Percentiles rank a stretch among this genome's conserved stretches.
These are phyloP conservation scores for Meloidogyne exigua DNA, from an alignment of 1,140 invertebrate genomes.

Conservation along the genomic window DNA sequence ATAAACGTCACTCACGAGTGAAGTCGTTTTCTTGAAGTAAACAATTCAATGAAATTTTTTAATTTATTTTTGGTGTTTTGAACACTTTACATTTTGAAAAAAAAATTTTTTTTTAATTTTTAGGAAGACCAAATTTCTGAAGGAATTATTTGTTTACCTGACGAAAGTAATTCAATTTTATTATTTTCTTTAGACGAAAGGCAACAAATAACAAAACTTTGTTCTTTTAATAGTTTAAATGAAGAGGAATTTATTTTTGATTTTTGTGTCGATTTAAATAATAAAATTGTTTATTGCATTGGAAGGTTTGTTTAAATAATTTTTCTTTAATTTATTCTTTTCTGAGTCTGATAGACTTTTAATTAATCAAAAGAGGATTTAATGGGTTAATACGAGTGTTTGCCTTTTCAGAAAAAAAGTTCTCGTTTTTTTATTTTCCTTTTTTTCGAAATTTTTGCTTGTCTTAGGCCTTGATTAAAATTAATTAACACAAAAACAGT, in stretches of 20 bases:
- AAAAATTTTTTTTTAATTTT: background rate
- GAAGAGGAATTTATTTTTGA: background rate
- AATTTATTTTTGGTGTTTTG: background rate
- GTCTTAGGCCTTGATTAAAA: no score
- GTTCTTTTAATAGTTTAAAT: background rate
- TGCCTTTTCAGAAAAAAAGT: no score
- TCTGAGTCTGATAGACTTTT: background rate
- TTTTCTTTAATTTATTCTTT: background rate
- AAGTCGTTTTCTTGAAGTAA: no score
- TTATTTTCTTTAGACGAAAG: background rate
- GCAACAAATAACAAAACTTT: background rate
- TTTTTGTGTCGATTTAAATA: background rate
- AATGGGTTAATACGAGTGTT: no score
- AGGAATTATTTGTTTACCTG: slow-evolving; percentile 2
- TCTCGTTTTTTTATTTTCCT: no score
- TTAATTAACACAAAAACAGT: no score
- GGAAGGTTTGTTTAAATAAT: background rate
- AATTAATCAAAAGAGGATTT: no score
- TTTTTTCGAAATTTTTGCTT: no score
- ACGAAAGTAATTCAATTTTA: background rate
- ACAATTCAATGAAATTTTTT: no score
- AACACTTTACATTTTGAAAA: background rate
- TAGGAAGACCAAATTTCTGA: background rate
- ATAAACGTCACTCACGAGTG: no score
- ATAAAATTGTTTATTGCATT: background rate